phyloP scores from a whole-genome alignment of 2,888 invertebrate species.

The Pachliopta kotzebuea region DNA sequence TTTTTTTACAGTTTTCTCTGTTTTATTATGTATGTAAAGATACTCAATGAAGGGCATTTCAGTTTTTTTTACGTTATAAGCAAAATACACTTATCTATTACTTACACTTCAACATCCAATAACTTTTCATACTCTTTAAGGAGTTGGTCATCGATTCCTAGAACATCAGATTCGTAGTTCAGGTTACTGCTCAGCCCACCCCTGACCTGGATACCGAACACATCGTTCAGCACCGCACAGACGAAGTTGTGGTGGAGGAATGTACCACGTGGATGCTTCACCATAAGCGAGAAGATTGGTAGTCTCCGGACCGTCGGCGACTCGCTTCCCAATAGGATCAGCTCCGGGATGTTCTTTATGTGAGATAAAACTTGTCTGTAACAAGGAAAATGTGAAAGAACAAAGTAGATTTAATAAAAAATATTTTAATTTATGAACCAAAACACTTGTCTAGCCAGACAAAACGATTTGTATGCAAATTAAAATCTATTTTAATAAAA shows the following conservation, averaged over 20 bases:
- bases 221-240: slow-evolving; percentile 92
- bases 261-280: slow-evolving; percentile 89
- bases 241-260: slow-evolving; percentile 95
- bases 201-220: slow-evolving; percentile 94
- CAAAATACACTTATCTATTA: slow-evolving; percentile 28
- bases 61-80: too few species aligned
- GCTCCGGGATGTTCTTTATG: slow-evolving; percentile 88
- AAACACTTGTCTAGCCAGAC: too few species aligned
- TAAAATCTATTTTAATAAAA: too few species aligned
- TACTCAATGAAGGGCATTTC: too few species aligned
- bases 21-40: too few species aligned
- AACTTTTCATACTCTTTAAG: slow-evolving; percentile 87
- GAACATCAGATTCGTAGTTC: slow-evolving; percentile 90
- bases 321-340: slow-evolving; percentile 87
- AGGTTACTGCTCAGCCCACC: slow-evolving; percentile 91
- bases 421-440: too few species aligned
- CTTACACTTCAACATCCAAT: slow-evolving; percentile 71
- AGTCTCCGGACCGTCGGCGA: slow-evolving; percentile 84
- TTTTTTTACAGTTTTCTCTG: background rate
- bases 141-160: slow-evolving; percentile 90
- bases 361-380: slow-evolving; percentile 89
- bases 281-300: slow-evolving; percentile 92
- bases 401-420: too few species aligned
- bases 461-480: too few species aligned
- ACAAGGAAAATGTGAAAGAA: slow-evolving; percentile 41